phyloP scores from a whole-genome alignment of 2,797 vertebrate genomes.

The Tachyglossus aculeatus region DNA sequence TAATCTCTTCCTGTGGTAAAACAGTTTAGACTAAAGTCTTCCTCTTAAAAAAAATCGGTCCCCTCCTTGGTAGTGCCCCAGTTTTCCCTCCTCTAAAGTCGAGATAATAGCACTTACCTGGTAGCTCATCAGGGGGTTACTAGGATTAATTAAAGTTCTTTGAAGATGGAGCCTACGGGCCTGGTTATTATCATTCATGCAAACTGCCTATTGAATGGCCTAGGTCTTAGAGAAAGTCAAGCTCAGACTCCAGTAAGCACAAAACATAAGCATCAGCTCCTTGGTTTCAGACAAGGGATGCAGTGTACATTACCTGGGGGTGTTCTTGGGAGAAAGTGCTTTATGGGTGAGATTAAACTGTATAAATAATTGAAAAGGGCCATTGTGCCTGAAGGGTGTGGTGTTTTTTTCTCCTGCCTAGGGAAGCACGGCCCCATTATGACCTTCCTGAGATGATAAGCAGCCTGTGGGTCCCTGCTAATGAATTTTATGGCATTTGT shows the following conservation, averaged over 20 bases:
- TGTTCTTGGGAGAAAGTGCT: slow-evolving; percentile 21
- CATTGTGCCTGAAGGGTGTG: neutral
- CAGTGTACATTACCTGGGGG: neutral
- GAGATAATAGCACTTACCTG: slow-evolving; percentile 53
- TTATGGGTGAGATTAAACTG: slow-evolving; percentile 36
- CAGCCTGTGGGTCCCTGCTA: neutral
- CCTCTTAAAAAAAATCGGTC: too few species aligned
- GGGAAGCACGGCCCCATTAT: neutral
- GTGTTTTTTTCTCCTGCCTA: neutral
- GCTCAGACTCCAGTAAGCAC: neutral
- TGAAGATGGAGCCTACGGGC: slow-evolving; percentile 46
- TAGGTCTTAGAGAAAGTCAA: slow-evolving; percentile 37
- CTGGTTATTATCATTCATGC: slow-evolving; percentile 54
- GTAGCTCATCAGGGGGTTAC: slow-evolving; percentile 46
- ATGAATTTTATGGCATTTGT: slow-evolving; percentile 20
- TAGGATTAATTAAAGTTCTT: slow-evolving; percentile 63
- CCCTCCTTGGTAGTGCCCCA: slow-evolving; percentile 23
- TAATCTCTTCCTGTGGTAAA: too few species aligned
- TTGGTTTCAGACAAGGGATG: slow-evolving; percentile 14
- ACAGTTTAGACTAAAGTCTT: too few species aligned
- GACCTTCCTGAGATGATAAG: neutral
- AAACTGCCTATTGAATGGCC: slow-evolving; percentile 46
- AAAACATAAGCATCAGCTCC: neutral
- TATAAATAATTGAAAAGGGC: slow-evolving; percentile 51
- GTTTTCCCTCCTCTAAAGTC: slow-evolving; percentile 36